A percentile compares a stretch with the other conserved stretches of the same genome.
phyloP scores from a whole-genome alignment of 2,888 invertebrate species.

The Scrobipalpa costella region DNA sequence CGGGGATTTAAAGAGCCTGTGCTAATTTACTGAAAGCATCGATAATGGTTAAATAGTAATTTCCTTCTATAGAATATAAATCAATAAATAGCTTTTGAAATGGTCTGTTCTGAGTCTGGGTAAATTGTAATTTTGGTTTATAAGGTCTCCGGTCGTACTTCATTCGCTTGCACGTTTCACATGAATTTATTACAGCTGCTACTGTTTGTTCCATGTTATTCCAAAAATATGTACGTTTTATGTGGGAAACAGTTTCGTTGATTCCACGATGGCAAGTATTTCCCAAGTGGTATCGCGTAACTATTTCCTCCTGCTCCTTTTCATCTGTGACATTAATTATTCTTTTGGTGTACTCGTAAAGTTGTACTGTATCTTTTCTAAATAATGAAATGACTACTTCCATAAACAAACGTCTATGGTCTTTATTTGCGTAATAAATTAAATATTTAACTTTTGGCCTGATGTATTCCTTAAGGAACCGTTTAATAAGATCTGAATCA shows the following conservation, averaged over 20 bases:
- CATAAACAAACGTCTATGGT: conserved; percentile 25
- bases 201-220: too few relatives aligned
- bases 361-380: conserved; percentile 26
- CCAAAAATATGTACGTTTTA: conserved; percentile 1
- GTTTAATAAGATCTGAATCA: conserved; percentile 35
- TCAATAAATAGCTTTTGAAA: too few relatives aligned
- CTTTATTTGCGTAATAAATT: conserved; percentile 33
- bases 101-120: too few relatives aligned
- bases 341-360: conserved; percentile 27
- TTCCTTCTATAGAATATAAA: too few relatives aligned
- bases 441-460: conserved; percentile 37
- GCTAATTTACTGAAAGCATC: too few relatives aligned
- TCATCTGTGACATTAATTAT: not conserved
- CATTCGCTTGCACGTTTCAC: too few relatives aligned
- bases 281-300: not conserved
- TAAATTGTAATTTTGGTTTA: too few relatives aligned
- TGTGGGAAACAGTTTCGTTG: not conserved
- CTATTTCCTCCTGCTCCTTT: not conserved
- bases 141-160: not conserved
- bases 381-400: conserved; percentile 26
- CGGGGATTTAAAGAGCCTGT: too few relatives aligned
- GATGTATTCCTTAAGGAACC: conserved; percentile 40
- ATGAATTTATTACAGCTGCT: too few relatives aligned
- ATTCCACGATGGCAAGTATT: conserved; percentile 9
- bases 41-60: too few relatives aligned